phyloP scores from a whole-genome alignment of 2,888 invertebrate species.

The Leptura quadrifasciata region DNA sequence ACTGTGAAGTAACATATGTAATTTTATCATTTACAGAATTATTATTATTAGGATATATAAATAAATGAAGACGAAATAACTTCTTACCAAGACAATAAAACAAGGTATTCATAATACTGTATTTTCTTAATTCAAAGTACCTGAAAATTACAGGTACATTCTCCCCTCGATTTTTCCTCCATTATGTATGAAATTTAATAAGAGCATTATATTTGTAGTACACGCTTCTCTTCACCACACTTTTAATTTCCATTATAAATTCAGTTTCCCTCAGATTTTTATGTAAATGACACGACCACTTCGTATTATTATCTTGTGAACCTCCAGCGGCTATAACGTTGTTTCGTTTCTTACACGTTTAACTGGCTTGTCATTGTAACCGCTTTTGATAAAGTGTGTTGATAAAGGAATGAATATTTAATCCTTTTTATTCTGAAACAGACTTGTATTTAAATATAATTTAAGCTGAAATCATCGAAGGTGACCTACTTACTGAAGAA shows the following conservation, averaged over 20 bases:
- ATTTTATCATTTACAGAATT: no score
- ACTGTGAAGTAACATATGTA: no score
- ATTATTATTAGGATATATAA: no score
- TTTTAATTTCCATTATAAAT: background rate
- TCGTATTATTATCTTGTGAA: constrained; percentile 3
- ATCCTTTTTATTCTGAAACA: background rate
- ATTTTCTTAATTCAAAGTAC: no score
- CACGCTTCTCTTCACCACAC: background rate
- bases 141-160: no score
- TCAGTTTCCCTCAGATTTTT: background rate
- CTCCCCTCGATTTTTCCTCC: no score
- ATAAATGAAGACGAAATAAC: no score
- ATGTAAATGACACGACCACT: constrained; percentile 6
- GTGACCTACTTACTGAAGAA: no score
- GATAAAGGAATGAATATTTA: background rate
- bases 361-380: constrained; percentile 2
- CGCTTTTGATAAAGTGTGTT: background rate
- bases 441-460: background rate
- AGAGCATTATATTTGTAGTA: background rate
- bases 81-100: no score
- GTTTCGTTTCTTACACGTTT: background rate
- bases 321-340: background rate
- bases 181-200: no score
- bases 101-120: no score
- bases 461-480: background rate